Conservation (phyloP, 2,888 invertebrate genomes). For the Gibbula magus region DNA sequence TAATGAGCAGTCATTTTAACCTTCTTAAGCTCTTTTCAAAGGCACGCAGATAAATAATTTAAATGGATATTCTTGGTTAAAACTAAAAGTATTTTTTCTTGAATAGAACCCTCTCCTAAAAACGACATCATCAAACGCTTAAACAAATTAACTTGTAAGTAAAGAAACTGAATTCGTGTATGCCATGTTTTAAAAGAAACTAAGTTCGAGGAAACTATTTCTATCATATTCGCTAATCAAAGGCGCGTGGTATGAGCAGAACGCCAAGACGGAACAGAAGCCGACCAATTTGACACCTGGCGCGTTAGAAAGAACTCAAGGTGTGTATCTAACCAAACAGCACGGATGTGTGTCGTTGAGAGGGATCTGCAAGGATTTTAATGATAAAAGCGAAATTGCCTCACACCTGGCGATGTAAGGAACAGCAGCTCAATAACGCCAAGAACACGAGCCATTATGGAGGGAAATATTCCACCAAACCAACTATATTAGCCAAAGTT, state of each 20-base stretch:
- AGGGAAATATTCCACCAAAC: constrained; percentile 15
- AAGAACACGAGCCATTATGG: constrained; percentile 10
- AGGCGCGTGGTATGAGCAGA: not conserved
- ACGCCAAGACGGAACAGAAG: not conserved
- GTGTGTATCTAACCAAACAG: constrained; percentile 9
- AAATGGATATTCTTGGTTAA: no score
- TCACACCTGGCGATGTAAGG: constrained; percentile 12
- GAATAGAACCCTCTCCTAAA: no score
- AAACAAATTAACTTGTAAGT: no score
- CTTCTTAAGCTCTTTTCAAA: no score
- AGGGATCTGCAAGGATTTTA: constrained; percentile 18
- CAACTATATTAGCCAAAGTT: constrained; percentile 21
- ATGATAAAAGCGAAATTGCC: constrained; percentile 19
- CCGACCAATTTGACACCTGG: constrained; percentile 20
- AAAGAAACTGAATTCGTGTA: no score
- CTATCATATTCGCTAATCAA: constrained; percentile 21
- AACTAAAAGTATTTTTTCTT: no score
- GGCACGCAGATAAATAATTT: no score
- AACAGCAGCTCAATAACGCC: not conserved
- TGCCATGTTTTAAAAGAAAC: no score
- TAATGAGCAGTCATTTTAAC: no score
- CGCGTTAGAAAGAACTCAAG: not conserved
- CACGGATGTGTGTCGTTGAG: constrained; percentile 1
- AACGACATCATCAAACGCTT: no score
- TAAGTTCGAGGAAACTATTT: not conserved